Conservation (phyloP, 2,797 vertebrate species). For the Xerus rutilus region DNA sequence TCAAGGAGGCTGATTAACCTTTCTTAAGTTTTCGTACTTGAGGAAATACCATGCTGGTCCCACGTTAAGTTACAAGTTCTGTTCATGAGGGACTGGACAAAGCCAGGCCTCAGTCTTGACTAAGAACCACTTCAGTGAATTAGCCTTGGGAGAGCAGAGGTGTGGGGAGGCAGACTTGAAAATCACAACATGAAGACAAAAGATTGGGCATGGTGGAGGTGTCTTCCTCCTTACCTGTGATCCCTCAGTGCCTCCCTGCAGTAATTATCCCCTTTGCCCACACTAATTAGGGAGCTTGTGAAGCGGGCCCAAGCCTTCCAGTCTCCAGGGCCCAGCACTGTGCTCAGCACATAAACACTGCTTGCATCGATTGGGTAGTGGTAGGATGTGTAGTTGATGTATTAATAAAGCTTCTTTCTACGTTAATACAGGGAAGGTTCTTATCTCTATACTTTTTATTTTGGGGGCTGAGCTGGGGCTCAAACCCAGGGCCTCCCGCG, state of each 20-base stretch:
- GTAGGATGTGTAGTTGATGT: not conserved
- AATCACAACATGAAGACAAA: not conserved
- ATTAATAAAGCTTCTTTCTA: not conserved
- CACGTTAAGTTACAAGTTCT: not conserved
- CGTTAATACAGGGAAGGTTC: not conserved
- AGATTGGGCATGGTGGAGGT: not conserved
- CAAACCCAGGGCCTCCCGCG: too few species aligned
- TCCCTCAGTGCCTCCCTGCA: not conserved
- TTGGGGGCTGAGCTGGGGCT: not conserved
- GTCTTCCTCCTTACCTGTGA: not conserved
- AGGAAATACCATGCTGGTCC: not conserved
- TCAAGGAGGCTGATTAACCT: not conserved
- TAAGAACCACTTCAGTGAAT: not conserved
- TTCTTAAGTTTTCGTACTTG: not conserved
- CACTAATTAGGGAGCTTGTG: conserved; percentile 52
- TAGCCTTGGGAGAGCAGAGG: not conserved
- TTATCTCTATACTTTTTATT: not conserved
- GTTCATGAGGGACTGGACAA: not conserved
- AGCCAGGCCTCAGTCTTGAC: not conserved
- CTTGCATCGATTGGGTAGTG: not conserved
- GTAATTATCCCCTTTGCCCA: not conserved
- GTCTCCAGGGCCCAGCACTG: conserved; percentile 5
- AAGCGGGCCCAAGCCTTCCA: not conserved
- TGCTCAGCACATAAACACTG: not conserved
- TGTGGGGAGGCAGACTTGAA: not conserved